Conservation (phyloP, 2,888 invertebrate genomes). For the Chouioia cunea region DNA sequence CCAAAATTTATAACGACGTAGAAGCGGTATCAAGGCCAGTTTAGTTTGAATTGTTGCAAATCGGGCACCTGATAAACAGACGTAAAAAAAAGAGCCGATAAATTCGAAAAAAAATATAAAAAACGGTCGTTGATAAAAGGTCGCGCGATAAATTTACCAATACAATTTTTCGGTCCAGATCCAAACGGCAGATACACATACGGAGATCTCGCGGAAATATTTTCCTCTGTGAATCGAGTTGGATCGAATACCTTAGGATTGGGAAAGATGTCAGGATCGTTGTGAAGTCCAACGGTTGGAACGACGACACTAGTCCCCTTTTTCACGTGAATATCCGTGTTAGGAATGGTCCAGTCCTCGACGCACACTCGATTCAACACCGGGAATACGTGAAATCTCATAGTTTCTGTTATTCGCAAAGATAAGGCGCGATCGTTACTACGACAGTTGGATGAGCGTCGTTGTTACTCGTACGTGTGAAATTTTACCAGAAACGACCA, state of each 20-base stretch:
- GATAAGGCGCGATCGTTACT: not conserved
- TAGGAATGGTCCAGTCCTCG: slow-evolving; percentile 48
- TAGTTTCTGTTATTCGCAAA: slow-evolving; percentile 50
- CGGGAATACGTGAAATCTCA: slow-evolving; percentile 61
- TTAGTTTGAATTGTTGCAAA: slow-evolving; percentile 42
- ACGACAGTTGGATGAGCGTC: too few relatives aligned
- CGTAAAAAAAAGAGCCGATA: not conserved
- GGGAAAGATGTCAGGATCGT: slow-evolving; percentile 67
- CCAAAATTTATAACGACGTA: slow-evolving; percentile 29
- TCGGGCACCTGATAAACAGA: slow-evolving; percentile 22
- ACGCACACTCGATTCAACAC: slow-evolving; percentile 59
- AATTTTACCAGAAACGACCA: slow-evolving; percentile 65
- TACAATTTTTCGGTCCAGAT: slow-evolving; percentile 51
- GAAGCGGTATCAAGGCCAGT: slow-evolving; percentile 29
- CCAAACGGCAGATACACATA: slow-evolving; percentile 51
- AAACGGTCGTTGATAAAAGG: not conserved
- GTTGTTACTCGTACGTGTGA: too few relatives aligned
- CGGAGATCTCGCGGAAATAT: slow-evolving; percentile 47
- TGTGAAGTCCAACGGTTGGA: slow-evolving; percentile 65
- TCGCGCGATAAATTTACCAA: slow-evolving; percentile 35
- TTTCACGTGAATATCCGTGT: slow-evolving; percentile 46
- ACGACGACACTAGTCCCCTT: slow-evolving; percentile 57
- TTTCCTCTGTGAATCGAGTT: slow-evolving; percentile 66
- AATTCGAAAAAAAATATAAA: not conserved
- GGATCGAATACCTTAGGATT: slow-evolving; percentile 69